phyloP scores from a whole-genome alignment of 2,888 invertebrate genomes.

The Sympetrum striolatum region DNA sequence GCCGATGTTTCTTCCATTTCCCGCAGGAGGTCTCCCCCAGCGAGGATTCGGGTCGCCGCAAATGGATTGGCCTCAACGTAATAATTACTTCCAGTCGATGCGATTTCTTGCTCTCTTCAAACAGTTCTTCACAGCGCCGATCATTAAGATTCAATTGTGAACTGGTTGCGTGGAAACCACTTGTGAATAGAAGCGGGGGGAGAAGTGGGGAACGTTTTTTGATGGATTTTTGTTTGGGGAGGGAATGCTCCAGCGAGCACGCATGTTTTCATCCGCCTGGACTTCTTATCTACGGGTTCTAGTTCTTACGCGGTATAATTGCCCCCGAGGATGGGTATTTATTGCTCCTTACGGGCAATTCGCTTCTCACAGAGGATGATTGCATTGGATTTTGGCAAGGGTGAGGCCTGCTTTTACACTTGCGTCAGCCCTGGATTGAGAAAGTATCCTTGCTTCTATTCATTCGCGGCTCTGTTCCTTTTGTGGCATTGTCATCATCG shows the following conservation, averaged over 20 bases:
- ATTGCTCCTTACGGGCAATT: neutral
- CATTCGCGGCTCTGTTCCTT: too few relatives aligned
- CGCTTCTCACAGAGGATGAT: too few relatives aligned
- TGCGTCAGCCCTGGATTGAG: too few relatives aligned
- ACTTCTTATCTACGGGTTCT: neutral
- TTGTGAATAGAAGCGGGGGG: neutral
- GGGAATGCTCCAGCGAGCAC: neutral
- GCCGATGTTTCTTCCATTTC: neutral
- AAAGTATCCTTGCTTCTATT: too few relatives aligned
- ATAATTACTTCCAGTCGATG: neutral
- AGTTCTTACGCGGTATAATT: neutral
- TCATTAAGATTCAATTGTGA: neutral
- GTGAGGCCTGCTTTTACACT: too few relatives aligned
- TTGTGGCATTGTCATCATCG: too few relatives aligned
- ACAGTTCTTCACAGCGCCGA: neutral
- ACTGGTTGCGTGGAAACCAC: neutral
- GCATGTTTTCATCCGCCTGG: neutral
- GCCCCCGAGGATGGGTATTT: neutral
- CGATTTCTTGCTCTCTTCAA: neutral
- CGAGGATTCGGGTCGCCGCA: neutral
- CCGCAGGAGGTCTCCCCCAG: slow-evolving; percentile 10
- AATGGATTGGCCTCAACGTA: neutral
- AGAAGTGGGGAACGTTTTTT: neutral
- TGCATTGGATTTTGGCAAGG: too few relatives aligned
- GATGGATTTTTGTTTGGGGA: neutral